Evolutionary conservation across 2,113 vertebrate species (phyloP).

Genomic region (Acanthochromis polyacanthus): DNA sequence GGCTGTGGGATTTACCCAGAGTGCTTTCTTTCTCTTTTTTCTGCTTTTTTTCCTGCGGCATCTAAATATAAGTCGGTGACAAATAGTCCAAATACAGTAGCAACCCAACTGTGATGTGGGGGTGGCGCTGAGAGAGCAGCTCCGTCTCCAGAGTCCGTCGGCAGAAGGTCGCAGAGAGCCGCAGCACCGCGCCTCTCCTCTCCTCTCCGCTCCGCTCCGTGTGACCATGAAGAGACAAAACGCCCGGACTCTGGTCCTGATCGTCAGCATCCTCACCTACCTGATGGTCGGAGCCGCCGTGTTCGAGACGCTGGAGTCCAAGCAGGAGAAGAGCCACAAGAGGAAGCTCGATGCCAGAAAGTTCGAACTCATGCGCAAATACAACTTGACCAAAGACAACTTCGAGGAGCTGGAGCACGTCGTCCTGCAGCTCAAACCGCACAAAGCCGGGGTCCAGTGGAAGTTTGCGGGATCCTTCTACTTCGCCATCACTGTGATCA

Average conservation of each 20-base stretch:
- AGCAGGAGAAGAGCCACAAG: slow-evolving; percentile 90
- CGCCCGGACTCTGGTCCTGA: slow-evolving; percentile 93
- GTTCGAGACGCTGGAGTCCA: slow-evolving; percentile 95
- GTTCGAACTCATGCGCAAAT: slow-evolving; percentile 88
- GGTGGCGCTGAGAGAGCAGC: slow-evolving; percentile 92
- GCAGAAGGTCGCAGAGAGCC: slow-evolving; percentile 68
- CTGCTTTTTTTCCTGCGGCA: slow-evolving; percentile 24
- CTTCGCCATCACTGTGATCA: slow-evolving; percentile 99
- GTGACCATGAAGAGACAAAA: slow-evolving; percentile 95
- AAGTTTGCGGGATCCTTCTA: slow-evolving; percentile 97
- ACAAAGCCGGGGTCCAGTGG: slow-evolving; percentile 98
- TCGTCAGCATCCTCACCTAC: slow-evolving; percentile 97
- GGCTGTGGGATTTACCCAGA: slow-evolving; percentile 73
- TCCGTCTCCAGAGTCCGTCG: slow-evolving; percentile 75
- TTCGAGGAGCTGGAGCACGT: slow-evolving; percentile 93
- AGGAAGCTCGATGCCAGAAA: slow-evolving; percentile 88
- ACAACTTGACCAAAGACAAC: slow-evolving; percentile 91
- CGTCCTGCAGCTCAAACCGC: slow-evolving; percentile 92
- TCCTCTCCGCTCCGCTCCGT: neutral
- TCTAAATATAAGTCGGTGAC: slow-evolving; percentile 78
- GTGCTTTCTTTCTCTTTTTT: neutral
- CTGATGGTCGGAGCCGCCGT: slow-evolving; percentile 96
- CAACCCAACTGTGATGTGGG: slow-evolving; percentile 80
- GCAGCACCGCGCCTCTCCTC: slow-evolving; percentile 12
- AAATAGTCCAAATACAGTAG: slow-evolving; percentile 79